Evolutionary conservation across 1,140 invertebrate genomes (phyloP).

Genomic region (Orchestia grillus): DNA sequence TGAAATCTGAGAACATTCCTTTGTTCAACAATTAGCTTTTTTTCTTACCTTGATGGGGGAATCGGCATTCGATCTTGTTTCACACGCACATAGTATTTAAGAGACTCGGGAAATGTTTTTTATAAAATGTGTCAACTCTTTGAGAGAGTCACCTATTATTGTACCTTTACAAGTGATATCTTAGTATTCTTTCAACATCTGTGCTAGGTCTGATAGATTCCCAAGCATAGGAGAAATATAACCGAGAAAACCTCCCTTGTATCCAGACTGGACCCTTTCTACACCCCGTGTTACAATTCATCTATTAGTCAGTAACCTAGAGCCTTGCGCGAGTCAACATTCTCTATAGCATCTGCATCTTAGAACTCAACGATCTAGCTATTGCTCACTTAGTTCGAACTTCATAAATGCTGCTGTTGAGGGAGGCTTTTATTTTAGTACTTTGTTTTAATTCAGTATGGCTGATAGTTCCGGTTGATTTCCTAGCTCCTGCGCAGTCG

Average conservation of each 20-base stretch:
- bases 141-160: no score
- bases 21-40: no score
- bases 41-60: no score
- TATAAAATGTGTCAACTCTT: no score
- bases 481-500: no score
- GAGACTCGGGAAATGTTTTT: no score
- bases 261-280: background rate
- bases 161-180: no score
- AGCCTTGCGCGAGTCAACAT: background rate
- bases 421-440: background rate
- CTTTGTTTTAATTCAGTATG: background rate
- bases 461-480: background rate
- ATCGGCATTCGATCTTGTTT: no score
- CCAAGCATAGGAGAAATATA: background rate
- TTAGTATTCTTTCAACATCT: background rate
- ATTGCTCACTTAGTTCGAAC: background rate
- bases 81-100: no score
- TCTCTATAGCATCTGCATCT: no score
- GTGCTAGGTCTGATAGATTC: background rate
- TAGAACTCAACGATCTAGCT: background rate
- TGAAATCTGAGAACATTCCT: no score
- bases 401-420: background rate
- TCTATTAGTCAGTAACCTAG: background rate
- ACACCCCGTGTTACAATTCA: background rate
- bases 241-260: background rate